Conservation (phyloP, 2,113 vertebrate species). For the Prolemur simus region DNA sequence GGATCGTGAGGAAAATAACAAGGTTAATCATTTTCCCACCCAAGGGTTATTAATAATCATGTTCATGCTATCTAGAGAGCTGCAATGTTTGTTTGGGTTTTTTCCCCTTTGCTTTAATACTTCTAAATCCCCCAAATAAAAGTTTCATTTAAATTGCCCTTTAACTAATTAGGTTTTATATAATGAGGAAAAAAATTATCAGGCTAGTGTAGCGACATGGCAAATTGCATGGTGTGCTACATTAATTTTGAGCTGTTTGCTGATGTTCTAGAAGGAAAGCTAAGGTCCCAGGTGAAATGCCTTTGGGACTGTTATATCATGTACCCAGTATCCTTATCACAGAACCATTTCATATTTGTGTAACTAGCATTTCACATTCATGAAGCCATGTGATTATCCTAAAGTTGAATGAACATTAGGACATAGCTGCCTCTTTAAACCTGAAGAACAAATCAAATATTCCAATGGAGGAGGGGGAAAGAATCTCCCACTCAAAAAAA, state of each 20-base stretch:
- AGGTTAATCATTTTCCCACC: conserved; percentile 61
- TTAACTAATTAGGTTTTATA: conserved; percentile 76
- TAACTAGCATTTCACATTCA: conserved; percentile 41
- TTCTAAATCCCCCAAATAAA: conserved; percentile 69
- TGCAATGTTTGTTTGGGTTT: conserved; percentile 56
- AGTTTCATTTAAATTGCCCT: conserved; percentile 71
- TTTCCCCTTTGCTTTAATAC: conserved; percentile 59
- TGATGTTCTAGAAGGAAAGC: conserved; percentile 56
- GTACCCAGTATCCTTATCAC: conserved; percentile 29
- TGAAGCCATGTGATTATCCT: conserved; percentile 62
- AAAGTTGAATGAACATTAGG: conserved; percentile 66
- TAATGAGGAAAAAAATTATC: conserved; percentile 48
- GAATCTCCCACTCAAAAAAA: not conserved
- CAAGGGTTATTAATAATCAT: conserved; percentile 59
- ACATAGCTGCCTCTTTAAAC: not conserved
- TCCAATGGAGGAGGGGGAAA: not conserved
- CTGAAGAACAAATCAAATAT: conserved; percentile 11
- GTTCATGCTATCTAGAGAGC: conserved; percentile 32
- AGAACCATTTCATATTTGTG: conserved; percentile 61
- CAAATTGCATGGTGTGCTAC: conserved; percentile 11
- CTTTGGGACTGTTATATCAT: not conserved
- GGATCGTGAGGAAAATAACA: conserved; percentile 64
- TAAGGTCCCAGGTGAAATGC: conserved; percentile 42
- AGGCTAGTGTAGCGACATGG: conserved; percentile 41
- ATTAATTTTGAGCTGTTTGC: conserved; percentile 71